Evolutionary conservation across 2,888 invertebrate genomes (phyloP), one percentile per base, ranked within the genome.

Genomic region (Heliconius sara): DNA sequence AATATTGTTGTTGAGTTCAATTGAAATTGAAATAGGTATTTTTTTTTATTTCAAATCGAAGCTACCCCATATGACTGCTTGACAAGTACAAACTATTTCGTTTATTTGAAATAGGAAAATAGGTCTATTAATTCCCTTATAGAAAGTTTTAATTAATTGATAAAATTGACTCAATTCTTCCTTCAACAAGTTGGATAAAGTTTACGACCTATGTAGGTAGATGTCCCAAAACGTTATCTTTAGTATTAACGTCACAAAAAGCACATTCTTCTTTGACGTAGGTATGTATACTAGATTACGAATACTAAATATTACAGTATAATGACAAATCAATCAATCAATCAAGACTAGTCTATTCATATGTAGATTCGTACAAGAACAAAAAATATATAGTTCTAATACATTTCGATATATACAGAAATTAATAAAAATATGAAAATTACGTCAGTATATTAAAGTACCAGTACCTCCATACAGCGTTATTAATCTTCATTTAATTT

Each of bases 401-500:
- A 52, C 19, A 19, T 52, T 52, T 52, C 22, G 13, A 25, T 63
- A 27, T 27, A 52, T 52, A 52, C 22, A 7, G 3, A 7, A 52
- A 52, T 7, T 52, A 52, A 52, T 52, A 52, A 52, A 63, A 30
- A 30, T 65, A 27, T 65, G 25, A 7, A 65, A 27, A 65, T 12
- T 65, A 65, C 27, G 6, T 52, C 52, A 52, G 6, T 65, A 71
- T 57, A 22, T 72, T 30, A 10, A 57, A 2, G 12, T n/a, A 30
- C 34, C 13, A 22, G 25, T 65, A 66, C 63, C 9, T 75, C n/a
- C 43, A 19, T 66, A n/a, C n/a, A 71, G 63, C 47, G 30, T 57
- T 74, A 80, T 77, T 73, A 67, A 74, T 80, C 57, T 16, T 57
- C 27, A 74, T 84, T 84, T 80, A 79, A 84, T 84, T 84, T 84